A percentile compares a stretch with the other conserved stretches of the same genome.
phyloP scores from a whole-genome alignment of 1,140 invertebrate genomes.

The Drosophila lacteicornis region DNA sequence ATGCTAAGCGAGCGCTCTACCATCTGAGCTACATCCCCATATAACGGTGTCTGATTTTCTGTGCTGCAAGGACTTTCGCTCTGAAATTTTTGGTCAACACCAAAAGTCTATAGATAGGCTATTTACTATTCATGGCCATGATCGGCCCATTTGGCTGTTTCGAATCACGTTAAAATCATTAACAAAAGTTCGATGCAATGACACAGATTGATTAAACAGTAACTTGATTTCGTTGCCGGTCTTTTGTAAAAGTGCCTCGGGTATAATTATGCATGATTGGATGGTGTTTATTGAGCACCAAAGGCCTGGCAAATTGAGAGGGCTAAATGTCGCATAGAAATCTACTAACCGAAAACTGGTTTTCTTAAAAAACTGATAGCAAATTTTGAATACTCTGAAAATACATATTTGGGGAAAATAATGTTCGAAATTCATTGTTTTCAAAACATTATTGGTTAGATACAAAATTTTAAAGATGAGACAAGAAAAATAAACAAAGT shows the following conservation, averaged over 20 bases:
- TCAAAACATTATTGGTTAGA: too few relatives aligned
- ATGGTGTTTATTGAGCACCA: not conserved
- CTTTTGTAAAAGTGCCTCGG: constrained; percentile 4
- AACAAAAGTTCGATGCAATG: constrained; percentile 16
- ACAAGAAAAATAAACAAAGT: too few relatives aligned
- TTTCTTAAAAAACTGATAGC: too few relatives aligned
- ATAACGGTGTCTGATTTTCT: constrained; percentile 12
- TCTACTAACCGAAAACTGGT: constrained; percentile 5
- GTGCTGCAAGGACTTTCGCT: not conserved
- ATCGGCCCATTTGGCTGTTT: constrained; percentile 10
- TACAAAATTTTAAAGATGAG: too few relatives aligned
- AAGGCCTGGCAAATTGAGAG: not conserved
- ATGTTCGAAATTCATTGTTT: too few relatives aligned
- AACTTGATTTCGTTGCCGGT: not conserved
- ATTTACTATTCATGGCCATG: constrained; percentile 37
- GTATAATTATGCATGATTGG: constrained; percentile 7
- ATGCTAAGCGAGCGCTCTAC: constrained; percentile 94
- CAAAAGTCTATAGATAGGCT: constrained; percentile 14
- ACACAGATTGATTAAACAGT: constrained; percentile 19
- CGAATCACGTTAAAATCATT: constrained; percentile 10
- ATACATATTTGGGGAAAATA: too few relatives aligned
- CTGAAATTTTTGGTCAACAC: not conserved
- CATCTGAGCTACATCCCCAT: constrained; percentile 90
- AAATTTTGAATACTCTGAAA: not conserved
- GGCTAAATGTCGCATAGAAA: not conserved